Conservation (phyloP, 2,797 vertebrate species). For the Calcarius lapponicus region DNA sequence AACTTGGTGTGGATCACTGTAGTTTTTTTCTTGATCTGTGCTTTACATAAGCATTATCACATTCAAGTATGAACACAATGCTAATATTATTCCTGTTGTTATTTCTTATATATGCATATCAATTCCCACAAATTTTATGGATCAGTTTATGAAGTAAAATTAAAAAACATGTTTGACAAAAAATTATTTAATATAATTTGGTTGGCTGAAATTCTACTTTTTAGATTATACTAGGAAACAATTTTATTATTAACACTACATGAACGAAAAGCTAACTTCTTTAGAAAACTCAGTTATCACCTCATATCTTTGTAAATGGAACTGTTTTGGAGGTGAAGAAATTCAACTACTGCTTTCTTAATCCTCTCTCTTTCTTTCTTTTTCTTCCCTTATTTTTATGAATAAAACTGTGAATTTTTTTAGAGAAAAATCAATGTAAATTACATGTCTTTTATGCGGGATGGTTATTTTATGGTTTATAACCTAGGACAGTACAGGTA, state of each 20-base stretch:
- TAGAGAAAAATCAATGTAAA: not conserved
- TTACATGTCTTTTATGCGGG: not conserved
- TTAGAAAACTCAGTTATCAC: not conserved
- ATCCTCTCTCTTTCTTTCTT: not conserved
- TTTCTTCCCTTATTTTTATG: not conserved
- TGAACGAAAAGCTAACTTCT: not conserved
- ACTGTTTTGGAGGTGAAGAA: not conserved
- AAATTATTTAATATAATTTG: not conserved
- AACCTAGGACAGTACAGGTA: not conserved
- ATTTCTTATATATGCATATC: not conserved
- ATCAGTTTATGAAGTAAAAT: not conserved
- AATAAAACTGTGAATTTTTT: not conserved
- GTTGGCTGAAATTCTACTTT: not conserved
- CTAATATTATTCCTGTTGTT: not conserved
- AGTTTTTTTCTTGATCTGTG: not conserved
- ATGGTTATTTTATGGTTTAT: not conserved
- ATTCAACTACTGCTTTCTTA: not conserved
- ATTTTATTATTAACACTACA: not conserved
- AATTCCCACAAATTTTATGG: not conserved
- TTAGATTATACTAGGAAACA: not conserved
- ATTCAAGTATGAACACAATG: not conserved
- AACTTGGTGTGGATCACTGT: not conserved
- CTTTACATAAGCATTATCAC: not conserved
- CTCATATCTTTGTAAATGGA: not conserved
- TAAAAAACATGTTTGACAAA: accelerated